Evolutionary conservation across 92 coral and sea anemone genomes (phyloP).

Genomic region (Umimayanthus kanabou): DNA sequence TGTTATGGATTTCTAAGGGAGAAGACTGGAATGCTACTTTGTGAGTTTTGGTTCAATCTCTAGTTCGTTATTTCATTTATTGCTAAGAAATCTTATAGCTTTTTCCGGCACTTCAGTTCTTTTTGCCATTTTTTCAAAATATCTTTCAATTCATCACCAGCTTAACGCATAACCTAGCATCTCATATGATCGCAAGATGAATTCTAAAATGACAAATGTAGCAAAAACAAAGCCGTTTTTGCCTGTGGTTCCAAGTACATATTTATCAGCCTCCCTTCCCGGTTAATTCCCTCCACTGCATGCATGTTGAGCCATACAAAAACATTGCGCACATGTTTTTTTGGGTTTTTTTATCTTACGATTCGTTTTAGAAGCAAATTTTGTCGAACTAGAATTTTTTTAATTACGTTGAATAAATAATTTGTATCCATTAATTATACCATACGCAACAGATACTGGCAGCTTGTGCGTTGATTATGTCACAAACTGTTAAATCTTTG

Average conservation of each 20-base stretch:
- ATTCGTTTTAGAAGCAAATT: not conserved
- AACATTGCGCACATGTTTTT: not conserved
- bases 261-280: not conserved
- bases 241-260: not conserved
- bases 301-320: not conserved
- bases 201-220: no score
- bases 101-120: not conserved
- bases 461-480: not conserved
- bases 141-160: no score
- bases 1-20: no score
- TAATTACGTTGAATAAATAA: constrained; percentile 39
- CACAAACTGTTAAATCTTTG: not conserved
- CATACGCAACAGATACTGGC: constrained; percentile 3
- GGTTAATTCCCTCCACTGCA: not conserved
- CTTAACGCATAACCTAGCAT: not conserved
- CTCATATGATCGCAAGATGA: not conserved
- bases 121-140: not conserved
- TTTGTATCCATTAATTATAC: constrained; percentile 15
- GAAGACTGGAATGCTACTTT: not conserved
- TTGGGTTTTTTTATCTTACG: not conserved
- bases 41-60: not conserved
- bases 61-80: no score
- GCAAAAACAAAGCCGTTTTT: not conserved
- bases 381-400: constrained; percentile 25
- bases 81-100: not conserved